These are phyloP conservation scores for Habrosyne pyritoides DNA, from an alignment of 2,888 invertebrate species.

Conservation along the genomic window DNA sequence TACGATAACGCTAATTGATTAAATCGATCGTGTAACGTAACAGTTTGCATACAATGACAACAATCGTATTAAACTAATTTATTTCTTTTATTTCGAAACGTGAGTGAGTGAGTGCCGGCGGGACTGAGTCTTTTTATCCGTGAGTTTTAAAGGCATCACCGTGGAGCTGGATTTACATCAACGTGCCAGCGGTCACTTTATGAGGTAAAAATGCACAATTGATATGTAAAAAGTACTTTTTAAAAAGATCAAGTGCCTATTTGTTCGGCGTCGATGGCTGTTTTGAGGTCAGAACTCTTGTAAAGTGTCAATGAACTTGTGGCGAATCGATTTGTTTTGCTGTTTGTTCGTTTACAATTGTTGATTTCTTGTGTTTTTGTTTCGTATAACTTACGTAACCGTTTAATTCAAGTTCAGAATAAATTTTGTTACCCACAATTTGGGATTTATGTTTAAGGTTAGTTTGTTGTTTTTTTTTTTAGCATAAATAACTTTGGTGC, in stretches of 20 bases:
- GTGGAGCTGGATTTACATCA: conserved; percentile 91
- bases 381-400: not conserved
- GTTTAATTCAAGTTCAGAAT: conserved; percentile 2
- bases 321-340: conserved; percentile 40
- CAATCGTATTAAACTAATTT: conserved; percentile 29
- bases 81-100: conserved; percentile 11
- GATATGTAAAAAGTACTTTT: not conserved
- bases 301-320: conserved; percentile 53
- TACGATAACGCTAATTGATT: conserved; percentile 59
- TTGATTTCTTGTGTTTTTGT: conserved; percentile 10
- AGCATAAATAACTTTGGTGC: not conserved
- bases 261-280: conserved; percentile 11
- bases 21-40: conserved; percentile 60
- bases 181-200: conserved; percentile 90
- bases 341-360: conserved; percentile 28
- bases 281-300: conserved; percentile 21
- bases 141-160: conserved; percentile 79
- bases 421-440: not conserved
- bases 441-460: not conserved
- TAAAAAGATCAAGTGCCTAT: conserved; percentile 8
- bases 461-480: not conserved
- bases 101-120: conserved; percentile 57
- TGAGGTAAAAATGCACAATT: conserved; percentile 79
- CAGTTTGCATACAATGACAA: conserved; percentile 51
- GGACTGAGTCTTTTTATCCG: conserved; percentile 44